Evolutionary conservation across 2,113 vertebrate genomes (phyloP), one percentile per base, ranked within the genome.

Genomic region (Phycodurus eques): DNA sequence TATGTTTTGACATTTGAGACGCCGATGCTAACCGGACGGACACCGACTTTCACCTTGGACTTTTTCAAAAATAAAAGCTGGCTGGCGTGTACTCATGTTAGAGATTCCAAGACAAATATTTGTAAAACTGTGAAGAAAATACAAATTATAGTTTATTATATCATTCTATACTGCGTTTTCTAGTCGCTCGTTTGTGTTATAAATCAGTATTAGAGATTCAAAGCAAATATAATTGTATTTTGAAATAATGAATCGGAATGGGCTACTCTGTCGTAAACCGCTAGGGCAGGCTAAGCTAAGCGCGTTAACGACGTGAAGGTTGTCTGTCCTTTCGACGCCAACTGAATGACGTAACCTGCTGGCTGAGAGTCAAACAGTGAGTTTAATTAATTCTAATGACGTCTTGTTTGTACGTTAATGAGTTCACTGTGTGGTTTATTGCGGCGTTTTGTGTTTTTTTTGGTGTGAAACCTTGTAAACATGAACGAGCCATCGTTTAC

Each of bases 1-100:
- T 71, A 19, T 42, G 78, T 73, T 74, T 22, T 73, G 66, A 84
- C 57, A 3, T 73, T 31, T 80, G 70, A 79, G 33, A 15, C 22
- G 49, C 3, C 2, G 11, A 8, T 5, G 10, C 0, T 22, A 53
- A 67, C 70, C 6, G 72, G 81, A 83, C 79, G 11, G 13, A 5
- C 1, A 2, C 0, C 2, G 0, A 0, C 3, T 39, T 0, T 68
- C 75, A 75, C 56, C 61, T 44, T 65, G 63, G 11, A 4, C 1
- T 4, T 0, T 54, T 53, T 62, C 54, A 75, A 71, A 56, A 10
- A 39, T 19, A 72, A 69, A 31, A 43, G 15, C 4, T 0, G n/a
- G n/a, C n/a, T n/a, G n/a, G n/a, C n/a, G 31, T 57, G 39, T 22
- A 7, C 12, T 53, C 33, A 31, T 15, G 12, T 42, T 22, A 8